phyloP scores from a whole-genome alignment of 2,888 invertebrate species.

The Neuroscelio doddi region DNA sequence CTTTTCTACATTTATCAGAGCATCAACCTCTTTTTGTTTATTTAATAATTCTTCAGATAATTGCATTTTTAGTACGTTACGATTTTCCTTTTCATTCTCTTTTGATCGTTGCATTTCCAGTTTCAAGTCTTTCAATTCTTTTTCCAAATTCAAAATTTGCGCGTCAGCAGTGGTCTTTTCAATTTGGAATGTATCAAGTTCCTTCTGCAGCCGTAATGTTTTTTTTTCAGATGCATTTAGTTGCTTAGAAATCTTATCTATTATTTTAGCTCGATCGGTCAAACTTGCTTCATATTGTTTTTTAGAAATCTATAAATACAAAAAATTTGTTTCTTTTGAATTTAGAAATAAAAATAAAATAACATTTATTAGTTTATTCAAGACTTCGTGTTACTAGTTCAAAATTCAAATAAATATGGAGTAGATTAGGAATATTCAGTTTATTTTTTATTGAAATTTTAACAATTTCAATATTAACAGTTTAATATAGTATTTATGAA shows the following conservation, averaged over 20 bases:
- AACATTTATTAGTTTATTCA: no score
- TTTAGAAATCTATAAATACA: constrained; percentile 46
- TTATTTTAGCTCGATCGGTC: constrained; percentile 45
- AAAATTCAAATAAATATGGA: no score
- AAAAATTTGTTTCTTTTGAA: constrained; percentile 5
- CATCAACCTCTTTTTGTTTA: constrained; percentile 55
- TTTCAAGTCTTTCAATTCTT: constrained; percentile 51
- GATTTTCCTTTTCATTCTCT: constrained; percentile 52
- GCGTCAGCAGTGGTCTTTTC: constrained; percentile 56
- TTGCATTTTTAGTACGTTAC: constrained; percentile 49
- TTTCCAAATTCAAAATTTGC: constrained; percentile 57
- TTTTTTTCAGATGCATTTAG: constrained; percentile 55
- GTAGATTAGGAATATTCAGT: no score
- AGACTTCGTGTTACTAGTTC: no score
- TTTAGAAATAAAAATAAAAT: constrained; percentile 7
- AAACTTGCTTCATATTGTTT: constrained; percentile 51
- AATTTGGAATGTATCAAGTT: constrained; percentile 55
- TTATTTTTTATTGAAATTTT: no score
- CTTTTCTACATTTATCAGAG: constrained; percentile 55
- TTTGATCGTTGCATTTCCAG: constrained; percentile 51
- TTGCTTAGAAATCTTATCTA: constrained; percentile 48
- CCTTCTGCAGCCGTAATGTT: constrained; percentile 53
- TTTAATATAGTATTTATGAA: no score
- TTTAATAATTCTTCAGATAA: constrained; percentile 57
- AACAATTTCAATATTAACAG: no score